These are phyloP conservation scores for Octodonta nipae DNA, from an alignment of 2,888 invertebrate genomes.

Conservation along the genomic window DNA sequence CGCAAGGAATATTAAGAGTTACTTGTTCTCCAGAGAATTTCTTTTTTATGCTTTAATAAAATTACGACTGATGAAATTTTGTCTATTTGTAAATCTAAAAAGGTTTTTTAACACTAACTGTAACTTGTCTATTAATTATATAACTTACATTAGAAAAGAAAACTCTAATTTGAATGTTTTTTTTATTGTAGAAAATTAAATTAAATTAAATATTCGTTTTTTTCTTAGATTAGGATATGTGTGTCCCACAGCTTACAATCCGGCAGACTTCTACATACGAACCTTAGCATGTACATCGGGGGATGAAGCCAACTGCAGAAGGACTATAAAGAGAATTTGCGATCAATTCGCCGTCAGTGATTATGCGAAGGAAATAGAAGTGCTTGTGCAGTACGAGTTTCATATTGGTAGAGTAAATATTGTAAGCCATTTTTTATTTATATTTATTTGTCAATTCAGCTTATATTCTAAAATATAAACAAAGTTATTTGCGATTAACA, in stretches of 20 bases:
- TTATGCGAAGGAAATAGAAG: slow-evolving; percentile 61
- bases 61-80: too few relatives aligned
- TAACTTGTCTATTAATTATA: too few relatives aligned
- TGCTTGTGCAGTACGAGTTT: slow-evolving; percentile 57
- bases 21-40: too few relatives aligned
- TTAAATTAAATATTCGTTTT: too few relatives aligned
- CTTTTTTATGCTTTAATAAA: too few relatives aligned
- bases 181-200: too few relatives aligned
- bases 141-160: too few relatives aligned
- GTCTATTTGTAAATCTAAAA: too few relatives aligned
- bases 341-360: slow-evolving; percentile 68
- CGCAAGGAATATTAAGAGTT: too few relatives aligned
- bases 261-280: slow-evolving; percentile 80
- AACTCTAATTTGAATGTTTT: too few relatives aligned
- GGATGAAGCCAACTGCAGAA: slow-evolving; percentile 56
- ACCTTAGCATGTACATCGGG: slow-evolving; percentile 69
- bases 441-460: background rate
- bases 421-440: slow-evolving; percentile 26
- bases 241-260: slow-evolving; percentile 74
- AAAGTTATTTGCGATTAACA: too few relatives aligned
- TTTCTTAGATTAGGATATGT: slow-evolving; percentile 51
- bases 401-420: slow-evolving; percentile 47
- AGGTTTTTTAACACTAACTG: too few relatives aligned
- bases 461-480: background rate
- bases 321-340: slow-evolving; percentile 58